Conservation (phyloP, 1,140 invertebrate species). For the Aphaenogaster rudis region DNA sequence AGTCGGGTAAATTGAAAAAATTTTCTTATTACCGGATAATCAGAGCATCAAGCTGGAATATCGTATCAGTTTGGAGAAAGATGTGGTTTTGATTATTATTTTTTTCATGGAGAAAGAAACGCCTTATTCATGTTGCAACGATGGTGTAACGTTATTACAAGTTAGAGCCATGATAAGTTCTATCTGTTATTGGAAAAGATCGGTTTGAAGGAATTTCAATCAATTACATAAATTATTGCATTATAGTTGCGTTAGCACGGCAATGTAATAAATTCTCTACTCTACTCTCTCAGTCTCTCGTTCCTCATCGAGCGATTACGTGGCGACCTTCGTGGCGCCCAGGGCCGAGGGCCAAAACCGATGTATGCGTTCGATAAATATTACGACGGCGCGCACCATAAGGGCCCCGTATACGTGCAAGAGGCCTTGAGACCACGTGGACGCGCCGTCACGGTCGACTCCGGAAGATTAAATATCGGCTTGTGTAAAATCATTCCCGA, state of each 20-base stretch:
- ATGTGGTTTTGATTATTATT: background rate
- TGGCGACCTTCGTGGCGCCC: slow-evolving; percentile 80
- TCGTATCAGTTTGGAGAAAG: background rate
- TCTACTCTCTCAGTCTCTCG: slow-evolving; percentile 63
- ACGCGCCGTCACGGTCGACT: slow-evolving; percentile 35
- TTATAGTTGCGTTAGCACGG: background rate
- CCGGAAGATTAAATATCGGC: slow-evolving; percentile 17
- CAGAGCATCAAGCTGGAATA: background rate
- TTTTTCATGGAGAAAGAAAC: background rate
- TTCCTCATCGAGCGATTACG: slow-evolving; percentile 68
- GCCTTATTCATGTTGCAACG: background rate
- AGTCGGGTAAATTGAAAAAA: background rate
- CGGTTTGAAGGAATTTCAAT: background rate
- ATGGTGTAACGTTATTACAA: background rate
- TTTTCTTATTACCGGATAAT: background rate
- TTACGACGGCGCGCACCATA: slow-evolving; percentile 68
- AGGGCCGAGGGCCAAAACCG: slow-evolving; percentile 83
- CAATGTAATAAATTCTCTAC: slow-evolving; percentile 50
- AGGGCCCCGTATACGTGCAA: slow-evolving; percentile 75
- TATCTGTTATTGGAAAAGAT: background rate
- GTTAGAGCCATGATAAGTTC: background rate
- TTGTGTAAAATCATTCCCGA: background rate
- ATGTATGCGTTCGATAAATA: slow-evolving; percentile 74
- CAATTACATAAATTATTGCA: slow-evolving; percentile 1
- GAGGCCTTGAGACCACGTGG: slow-evolving; percentile 67